Evolutionary conservation across 2,113 vertebrate species (phyloP), one percentile per base, ranked within the genome.

Genomic region (Engystomops pustulosus): DNA sequence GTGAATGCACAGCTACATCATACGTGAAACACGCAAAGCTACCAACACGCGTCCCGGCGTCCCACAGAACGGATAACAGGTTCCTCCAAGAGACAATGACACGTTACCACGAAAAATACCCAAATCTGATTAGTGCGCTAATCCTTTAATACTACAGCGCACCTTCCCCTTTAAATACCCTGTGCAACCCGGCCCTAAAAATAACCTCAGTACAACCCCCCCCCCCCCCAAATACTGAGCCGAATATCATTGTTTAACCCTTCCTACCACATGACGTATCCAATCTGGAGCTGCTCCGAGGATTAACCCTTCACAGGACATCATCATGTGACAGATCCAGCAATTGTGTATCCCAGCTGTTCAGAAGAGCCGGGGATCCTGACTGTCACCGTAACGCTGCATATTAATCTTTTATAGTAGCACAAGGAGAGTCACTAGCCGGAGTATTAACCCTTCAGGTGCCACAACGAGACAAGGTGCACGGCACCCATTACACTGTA

Each of bases 121-220:
- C 23, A 20, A 76, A 53, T 53, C 72, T 53, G 72, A 53, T 53
- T 76, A 55, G 6, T 49, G 6, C 72, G 23, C 23, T 76, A 34
- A 76, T 55, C 71, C 45, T 11, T 32, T 75, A 51, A 76, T 36
- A 34, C 45, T 34, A 11, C 17, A 51, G 47, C 15, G 44, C 20
- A 1, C 72, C 72, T 53, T 76, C 27, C 49, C 20, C 47, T 49
- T 49, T 76, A 76, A 20, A 51, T 34, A 53, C 44, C 45, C 44
- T 45, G 17, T 25, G 6, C 69, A 23, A 53, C 72, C 27, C 20
- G 27, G 11, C 49, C 72, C 72, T 53, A 34, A 12, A 53, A 49
- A 53, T 76, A 75, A 18, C 71, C 45, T 32, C n/a, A n/a, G n/a
- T n/a, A n/a, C n/a, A n/a, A 25, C n/a, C 4, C 75, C 51, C n/a